Evolutionary conservation across 2,797 vertebrate genomes (phyloP).

Genomic region (Tapera naevia): DNA sequence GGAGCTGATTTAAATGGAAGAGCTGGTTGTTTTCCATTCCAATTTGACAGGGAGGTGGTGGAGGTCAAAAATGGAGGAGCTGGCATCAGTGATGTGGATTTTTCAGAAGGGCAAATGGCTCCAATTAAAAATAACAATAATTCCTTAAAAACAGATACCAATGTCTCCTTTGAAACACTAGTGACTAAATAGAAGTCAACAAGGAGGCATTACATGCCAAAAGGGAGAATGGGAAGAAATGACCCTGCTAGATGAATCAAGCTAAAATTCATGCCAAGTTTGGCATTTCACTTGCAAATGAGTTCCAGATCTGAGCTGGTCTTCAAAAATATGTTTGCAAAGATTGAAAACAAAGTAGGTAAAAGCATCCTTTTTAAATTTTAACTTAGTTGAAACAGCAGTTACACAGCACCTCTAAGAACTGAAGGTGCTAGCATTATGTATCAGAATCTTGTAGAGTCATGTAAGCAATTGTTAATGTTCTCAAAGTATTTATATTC

Average conservation of each 20-base stretch:
- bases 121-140: conserved; percentile 50
- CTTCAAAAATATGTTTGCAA: conserved; percentile 5
- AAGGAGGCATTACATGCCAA: background rate
- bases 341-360: background rate
- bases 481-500: background rate
- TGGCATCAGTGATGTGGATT: background rate
- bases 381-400: background rate
- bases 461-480: background rate
- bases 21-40: conserved; percentile 34
- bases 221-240: conserved; percentile 27
- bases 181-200: background rate
- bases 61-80: conserved; percentile 17
- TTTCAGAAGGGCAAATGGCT: conserved; percentile 32
- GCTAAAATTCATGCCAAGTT: background rate
- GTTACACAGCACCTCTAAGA: background rate
- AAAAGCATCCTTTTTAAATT: background rate
- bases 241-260: background rate
- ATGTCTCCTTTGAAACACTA: background rate
- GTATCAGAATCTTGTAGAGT: background rate
- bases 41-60: conserved; percentile 33
- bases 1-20: conserved; percentile 48
- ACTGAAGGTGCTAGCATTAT: background rate
- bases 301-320: conserved; percentile 26
- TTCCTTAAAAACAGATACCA: conserved; percentile 25
- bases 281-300: conserved; percentile 46